Evolutionary conservation across 2,888 invertebrate species (phyloP).

Genomic region (Erpobdella octoculata): DNA sequence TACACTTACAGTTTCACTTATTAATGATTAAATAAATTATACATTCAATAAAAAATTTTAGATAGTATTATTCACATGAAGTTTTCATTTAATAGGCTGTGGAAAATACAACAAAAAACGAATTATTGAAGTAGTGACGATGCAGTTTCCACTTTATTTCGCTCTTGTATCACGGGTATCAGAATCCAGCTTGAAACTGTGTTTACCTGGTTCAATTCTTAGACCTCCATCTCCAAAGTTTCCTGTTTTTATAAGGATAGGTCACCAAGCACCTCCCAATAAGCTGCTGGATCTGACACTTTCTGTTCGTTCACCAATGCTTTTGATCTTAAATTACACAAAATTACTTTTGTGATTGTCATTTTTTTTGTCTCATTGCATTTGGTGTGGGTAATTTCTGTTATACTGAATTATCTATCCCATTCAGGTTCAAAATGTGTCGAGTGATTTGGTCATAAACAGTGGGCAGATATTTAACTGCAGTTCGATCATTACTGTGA

Average conservation of each 20-base stretch:
- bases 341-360: no score
- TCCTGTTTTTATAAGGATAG: slow-evolving; percentile 10
- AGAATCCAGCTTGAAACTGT: neutral
- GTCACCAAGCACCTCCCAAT: slow-evolving; percentile 4
- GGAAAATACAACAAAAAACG: neutral
- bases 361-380: no score
- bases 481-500: neutral
- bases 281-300: no score
- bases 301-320: no score
- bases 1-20: no score
- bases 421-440: neutral
- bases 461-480: neutral
- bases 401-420: neutral
- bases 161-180: neutral
- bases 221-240: neutral
- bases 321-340: no score
- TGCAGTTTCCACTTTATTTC: neutral
- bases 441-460: neutral
- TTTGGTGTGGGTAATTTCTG: no score
- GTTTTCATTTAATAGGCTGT: no score
- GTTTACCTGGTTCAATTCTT: neutral
- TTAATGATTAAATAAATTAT: no score
- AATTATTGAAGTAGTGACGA: neutral
- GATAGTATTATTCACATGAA: no score
- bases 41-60: no score